phyloP scores from a whole-genome alignment of 2,888 invertebrate species.

The Sinentomon sp. region DNA sequence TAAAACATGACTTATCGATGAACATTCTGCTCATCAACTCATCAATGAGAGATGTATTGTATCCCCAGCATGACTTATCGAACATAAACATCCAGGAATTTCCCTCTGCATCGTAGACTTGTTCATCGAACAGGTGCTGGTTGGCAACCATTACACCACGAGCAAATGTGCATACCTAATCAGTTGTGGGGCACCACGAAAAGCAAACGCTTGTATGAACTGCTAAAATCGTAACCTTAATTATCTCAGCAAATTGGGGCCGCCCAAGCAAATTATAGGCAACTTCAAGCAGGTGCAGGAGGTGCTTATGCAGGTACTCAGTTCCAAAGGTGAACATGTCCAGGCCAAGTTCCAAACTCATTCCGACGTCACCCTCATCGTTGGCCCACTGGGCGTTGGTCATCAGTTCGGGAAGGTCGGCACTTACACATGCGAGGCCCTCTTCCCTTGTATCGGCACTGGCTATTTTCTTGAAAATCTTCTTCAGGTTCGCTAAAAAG shows the following conservation, averaged over 20 bases:
- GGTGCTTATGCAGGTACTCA: constrained; percentile 33
- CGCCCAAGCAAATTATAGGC: constrained; percentile 49
- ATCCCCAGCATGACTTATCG: too few relatives aligned
- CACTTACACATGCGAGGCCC: constrained; percentile 32
- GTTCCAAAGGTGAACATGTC: constrained; percentile 53
- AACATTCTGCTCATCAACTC: too few relatives aligned
- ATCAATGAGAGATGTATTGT: too few relatives aligned
- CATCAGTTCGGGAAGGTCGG: constrained; percentile 44
- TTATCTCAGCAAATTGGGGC: constrained; percentile 40
- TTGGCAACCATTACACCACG: too few relatives aligned
- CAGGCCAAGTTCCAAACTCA: constrained; percentile 62
- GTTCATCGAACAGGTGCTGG: too few relatives aligned
- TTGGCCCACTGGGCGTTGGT: constrained; percentile 64
- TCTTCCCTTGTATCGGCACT: constrained; percentile 30
- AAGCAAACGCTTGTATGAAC: too few relatives aligned
- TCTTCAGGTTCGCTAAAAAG: constrained; percentile 34
- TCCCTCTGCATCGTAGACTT: too few relatives aligned
- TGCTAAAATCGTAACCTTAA: constrained; percentile 23
- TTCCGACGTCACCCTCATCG: constrained; percentile 87
- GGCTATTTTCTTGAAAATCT: constrained; percentile 35
- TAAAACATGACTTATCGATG: too few relatives aligned
- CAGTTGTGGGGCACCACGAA: too few relatives aligned
- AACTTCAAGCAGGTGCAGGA: constrained; percentile 34
- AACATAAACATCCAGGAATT: too few relatives aligned
- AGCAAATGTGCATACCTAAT: too few relatives aligned